These are phyloP conservation scores for Actinostola sp. DNA, from an alignment of 92 coral and sea anemone genomes.

Conservation along the genomic window DNA sequence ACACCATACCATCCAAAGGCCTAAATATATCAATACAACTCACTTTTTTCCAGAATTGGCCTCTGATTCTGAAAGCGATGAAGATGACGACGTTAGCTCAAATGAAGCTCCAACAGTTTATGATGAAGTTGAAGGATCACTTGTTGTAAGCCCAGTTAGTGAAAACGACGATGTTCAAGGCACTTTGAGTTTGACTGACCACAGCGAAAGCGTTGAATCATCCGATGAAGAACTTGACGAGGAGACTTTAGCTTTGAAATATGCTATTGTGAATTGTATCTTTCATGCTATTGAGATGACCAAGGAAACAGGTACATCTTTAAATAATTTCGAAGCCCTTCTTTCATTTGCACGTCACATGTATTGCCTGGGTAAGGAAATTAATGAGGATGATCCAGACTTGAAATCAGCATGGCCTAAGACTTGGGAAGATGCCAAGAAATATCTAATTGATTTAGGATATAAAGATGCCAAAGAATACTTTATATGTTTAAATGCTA, in stretches of 20 bases:
- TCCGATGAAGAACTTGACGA: too few species aligned
- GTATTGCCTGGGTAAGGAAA: conserved; percentile 59
- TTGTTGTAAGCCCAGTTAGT: too few species aligned
- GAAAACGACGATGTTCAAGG: too few species aligned
- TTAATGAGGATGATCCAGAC: conserved; percentile 48
- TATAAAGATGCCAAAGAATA: conserved; percentile 61
- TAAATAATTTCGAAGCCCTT: conserved; percentile 46
- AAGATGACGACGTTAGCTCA: too few species aligned
- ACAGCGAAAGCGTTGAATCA: too few species aligned
- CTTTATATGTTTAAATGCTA: conserved; percentile 56
- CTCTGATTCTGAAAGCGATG: too few species aligned
- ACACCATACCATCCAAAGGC: too few species aligned
- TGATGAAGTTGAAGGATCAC: too few species aligned
- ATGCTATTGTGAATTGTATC: conserved; percentile 43
- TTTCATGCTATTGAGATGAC: conserved; percentile 47
- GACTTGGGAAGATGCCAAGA: conserved; percentile 55
- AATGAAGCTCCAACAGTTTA: too few species aligned
- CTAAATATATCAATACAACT: too few species aligned
- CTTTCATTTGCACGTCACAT: conserved; percentile 64
- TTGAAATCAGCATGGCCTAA: conserved; percentile 49
- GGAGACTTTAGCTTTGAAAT: conserved; percentile 4
- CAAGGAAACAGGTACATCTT: conserved; percentile 47
- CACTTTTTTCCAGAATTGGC: too few species aligned
- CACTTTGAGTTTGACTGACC: too few species aligned
- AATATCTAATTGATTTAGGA: conserved; percentile 43